These are phyloP conservation scores for Noctuana brunneofusca DNA, from an alignment of 2,888 invertebrate species.

Conservation along the genomic window DNA sequence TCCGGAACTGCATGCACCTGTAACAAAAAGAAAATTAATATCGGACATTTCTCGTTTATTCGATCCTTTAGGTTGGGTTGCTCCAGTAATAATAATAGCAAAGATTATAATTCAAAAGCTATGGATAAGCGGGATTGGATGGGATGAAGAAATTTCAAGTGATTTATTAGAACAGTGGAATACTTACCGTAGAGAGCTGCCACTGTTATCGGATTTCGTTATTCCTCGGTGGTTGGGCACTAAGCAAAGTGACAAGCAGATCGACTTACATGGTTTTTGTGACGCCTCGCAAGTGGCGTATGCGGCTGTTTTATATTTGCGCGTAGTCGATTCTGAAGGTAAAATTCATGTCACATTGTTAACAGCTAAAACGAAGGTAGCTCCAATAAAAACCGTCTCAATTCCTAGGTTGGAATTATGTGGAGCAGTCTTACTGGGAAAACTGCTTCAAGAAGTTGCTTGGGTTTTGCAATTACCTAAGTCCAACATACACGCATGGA, in stretches of 20 bases:
- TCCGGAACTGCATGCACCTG: constrained; percentile 10
- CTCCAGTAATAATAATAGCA: neutral
- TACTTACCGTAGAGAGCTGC: too few relatives aligned
- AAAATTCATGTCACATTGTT: neutral
- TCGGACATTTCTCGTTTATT: neutral
- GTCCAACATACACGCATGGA: neutral
- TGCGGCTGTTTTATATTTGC: neutral
- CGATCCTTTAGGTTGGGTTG: neutral
- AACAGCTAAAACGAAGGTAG: neutral
- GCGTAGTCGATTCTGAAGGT: too few relatives aligned
- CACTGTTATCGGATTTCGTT: neutral
- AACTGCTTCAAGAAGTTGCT: neutral
- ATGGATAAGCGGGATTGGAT: neutral
- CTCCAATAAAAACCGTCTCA: neutral
- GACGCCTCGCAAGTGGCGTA: neutral
- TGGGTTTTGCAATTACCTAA: neutral
- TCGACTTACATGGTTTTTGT: neutral
- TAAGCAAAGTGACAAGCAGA: too few relatives aligned
- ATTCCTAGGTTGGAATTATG: neutral
- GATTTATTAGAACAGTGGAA: neutral
- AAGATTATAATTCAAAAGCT: neutral
- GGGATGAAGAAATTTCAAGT: neutral
- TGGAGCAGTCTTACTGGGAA: neutral
- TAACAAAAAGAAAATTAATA: neutral
- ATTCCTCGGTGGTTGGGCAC: neutral